Conservation (phyloP, 2,113 vertebrate genomes). For the Cyanistes caeruleus region DNA sequence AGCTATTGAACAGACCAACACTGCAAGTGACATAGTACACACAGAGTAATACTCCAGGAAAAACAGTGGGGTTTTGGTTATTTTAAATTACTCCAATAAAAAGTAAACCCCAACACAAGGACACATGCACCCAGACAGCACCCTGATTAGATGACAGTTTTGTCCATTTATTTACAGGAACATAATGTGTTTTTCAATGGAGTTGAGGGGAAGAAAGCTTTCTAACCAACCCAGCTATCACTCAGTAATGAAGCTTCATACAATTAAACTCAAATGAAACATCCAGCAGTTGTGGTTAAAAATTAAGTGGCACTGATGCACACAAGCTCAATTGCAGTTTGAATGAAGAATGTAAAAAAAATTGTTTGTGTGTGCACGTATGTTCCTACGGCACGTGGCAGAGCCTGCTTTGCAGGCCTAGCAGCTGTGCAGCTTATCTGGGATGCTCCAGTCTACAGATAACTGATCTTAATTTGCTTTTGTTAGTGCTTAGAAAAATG, state of each 20-base stretch:
- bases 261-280: not conserved
- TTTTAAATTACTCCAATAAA: not conserved
- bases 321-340: fast-evolving
- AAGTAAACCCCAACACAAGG: not conserved
- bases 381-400: fast-evolving
- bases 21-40: not conserved
- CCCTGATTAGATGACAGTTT: not conserved
- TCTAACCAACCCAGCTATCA: not conserved
- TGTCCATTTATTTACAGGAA: not conserved
- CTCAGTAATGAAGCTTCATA: not conserved
- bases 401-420: not conserved
- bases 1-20: not conserved
- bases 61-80: not conserved
- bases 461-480: not conserved
- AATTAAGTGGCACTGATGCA: not conserved
- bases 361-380: fast-evolving
- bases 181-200: not conserved
- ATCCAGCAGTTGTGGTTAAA: not conserved
- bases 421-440: not conserved
- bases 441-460: not conserved
- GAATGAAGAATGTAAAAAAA: not conserved
- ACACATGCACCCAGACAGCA: not conserved
- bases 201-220: not conserved
- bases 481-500: not conserved
- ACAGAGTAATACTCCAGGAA: not conserved